Evolutionary conservation across 2,797 vertebrate genomes (phyloP), one percentile per base, ranked within the genome.

Genomic region (Cyclopterus lumpus): DNA sequence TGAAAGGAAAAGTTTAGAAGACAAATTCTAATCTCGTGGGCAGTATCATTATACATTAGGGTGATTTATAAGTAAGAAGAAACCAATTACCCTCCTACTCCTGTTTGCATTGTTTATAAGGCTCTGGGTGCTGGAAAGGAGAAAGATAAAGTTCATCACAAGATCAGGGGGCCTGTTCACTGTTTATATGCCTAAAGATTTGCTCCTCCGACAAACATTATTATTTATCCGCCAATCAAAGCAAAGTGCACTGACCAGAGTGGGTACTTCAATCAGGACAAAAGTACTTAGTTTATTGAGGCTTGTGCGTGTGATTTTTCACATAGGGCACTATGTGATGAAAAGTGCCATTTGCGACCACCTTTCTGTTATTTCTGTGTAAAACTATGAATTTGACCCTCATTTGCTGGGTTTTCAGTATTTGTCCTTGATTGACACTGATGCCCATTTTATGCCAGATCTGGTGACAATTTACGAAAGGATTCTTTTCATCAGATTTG

Each of bases 221-320:
- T 91, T 92, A 90, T 91, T 92, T 89, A 89, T 91, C 91, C 94
- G 91, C 91, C 88, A 92, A 91, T 90, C 85, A 80, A 91, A 93
- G 90, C 91, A 88, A 90, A 91, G 89, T 93, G 93, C 92, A 94
- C 94, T 95, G 93, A 94, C 86, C 84, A 88, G 73, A 86, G 90
- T 77, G 88, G 86, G 88, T 91, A 91, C 90, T 90, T 93, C 71
- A 92, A 92, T 91, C 87, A 90, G 91, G 89, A 94, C 90, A 88
- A 71, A 90, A 93, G 93, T 94, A 94, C 93, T 94, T 93, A 87
- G 64, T 85, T 81, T 87, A 69, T 86, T 83, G 65, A 88, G 77
- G 78, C 51, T 78, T 83, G 61, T 71, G 75, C 71, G 75, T 81
- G 57, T 70, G 67, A 73, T 79, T 79, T 61, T 80, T 64, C 80